Evolutionary conservation across 1,140 invertebrate genomes (phyloP).

Genomic region (Drosophila miranda): DNA sequence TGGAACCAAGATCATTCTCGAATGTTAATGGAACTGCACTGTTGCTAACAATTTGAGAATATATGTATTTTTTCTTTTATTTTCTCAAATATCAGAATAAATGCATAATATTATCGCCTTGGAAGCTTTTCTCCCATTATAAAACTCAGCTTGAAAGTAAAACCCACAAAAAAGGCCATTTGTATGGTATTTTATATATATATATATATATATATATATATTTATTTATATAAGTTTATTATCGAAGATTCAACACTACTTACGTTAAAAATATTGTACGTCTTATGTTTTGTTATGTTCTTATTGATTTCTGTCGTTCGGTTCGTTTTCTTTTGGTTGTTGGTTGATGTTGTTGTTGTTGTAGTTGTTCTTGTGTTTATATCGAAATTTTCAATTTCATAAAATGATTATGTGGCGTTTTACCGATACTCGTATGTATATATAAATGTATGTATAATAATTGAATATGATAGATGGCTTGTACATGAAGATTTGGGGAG

Average conservation of each 20-base stretch:
- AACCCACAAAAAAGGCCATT: no score
- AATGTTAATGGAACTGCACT: no score
- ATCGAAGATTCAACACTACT: conserved; percentile 79
- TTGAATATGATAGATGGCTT: conserved; percentile 71
- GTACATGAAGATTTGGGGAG: conserved; percentile 60
- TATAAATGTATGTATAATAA: conserved; percentile 71
- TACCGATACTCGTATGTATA: conserved; percentile 33
- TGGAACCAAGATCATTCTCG: no score
- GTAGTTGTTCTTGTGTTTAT: conserved; percentile 27
- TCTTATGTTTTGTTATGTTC: conserved; percentile 64
- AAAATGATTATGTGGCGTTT: conserved; percentile 58
- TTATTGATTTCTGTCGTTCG: conserved; percentile 49
- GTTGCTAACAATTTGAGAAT: no score
- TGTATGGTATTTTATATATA: conserved; percentile 40
- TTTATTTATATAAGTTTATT: conserved; percentile 42
- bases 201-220: conserved; percentile 17
- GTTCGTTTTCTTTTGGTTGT: conserved; percentile 23
- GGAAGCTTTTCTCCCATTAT: no score
- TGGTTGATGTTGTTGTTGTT: conserved; percentile 3
- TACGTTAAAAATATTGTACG: conserved; percentile 77
- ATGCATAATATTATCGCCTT: no score
- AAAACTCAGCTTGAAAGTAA: background rate
- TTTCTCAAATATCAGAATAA: no score
- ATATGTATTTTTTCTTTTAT: no score
- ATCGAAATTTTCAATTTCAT: conserved; percentile 74